A percentile compares a stretch with the other conserved stretches of the same genome.
phyloP scores from a whole-genome alignment of 2,888 invertebrate genomes.

The Tetropium fuscum region DNA sequence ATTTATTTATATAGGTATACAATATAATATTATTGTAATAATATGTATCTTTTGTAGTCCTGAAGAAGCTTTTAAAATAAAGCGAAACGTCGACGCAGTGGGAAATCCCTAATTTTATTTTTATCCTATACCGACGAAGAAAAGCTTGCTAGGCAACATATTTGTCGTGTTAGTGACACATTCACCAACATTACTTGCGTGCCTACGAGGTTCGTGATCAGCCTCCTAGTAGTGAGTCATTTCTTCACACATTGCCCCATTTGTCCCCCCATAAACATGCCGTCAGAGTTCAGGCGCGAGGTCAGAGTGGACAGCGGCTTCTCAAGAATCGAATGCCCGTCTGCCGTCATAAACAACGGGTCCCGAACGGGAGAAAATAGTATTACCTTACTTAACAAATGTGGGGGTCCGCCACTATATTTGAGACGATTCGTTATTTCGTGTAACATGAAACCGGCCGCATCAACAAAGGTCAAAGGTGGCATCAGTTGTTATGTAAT shows the following conservation, averaged over 20 bases:
- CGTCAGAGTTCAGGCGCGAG: conserved; percentile 1
- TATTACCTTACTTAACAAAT: conserved; percentile 14
- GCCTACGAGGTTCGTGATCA: no score
- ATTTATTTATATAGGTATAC: no score
- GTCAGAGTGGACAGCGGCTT: conserved; percentile 8
- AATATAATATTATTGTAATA: no score
- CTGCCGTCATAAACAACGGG: conserved; percentile 7
- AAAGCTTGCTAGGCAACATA: no score
- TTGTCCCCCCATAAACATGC: conserved; percentile 10
- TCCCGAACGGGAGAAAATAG: neutral
- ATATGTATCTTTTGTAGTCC: no score
- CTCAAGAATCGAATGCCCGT: conserved; percentile 4
- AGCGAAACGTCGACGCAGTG: no score
- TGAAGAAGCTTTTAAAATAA: no score
- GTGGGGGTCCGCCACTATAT: conserved; percentile 10
- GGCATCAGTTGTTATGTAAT: conserved; percentile 37
- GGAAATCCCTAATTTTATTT: no score
- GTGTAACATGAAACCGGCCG: conserved; percentile 26
- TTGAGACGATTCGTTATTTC: conserved; percentile 28
- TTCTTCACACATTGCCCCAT: conserved; percentile 13
- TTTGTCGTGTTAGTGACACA: no score
- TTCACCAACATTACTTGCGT: no score
- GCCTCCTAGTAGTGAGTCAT: no score
- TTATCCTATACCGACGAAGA: no score
- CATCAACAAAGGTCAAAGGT: conserved; percentile 30